Base-by-base conservation (phyloP, 2,113 vertebrate species). In the Myanophis thanlyinensis region DNA sequence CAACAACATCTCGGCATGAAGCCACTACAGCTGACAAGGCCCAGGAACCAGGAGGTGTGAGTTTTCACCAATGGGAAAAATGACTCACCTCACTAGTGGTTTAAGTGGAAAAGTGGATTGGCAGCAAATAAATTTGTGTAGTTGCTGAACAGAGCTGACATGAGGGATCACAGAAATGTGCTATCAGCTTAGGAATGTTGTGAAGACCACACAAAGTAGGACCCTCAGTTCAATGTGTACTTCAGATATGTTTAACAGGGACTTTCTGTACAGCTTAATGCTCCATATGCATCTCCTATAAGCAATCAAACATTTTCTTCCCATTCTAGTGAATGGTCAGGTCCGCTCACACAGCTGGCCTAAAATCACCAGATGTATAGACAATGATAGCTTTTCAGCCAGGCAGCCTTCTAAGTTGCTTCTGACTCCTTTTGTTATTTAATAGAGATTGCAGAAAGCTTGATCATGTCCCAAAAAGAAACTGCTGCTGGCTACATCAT, bases 381-480 rank as follows among this genome's bases (percentile, higher is more conserved):
- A 35, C 25, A 48, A 87, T 91, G 40, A 35, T 91, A 59, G 48
- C 6, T 52, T 88, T 80, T 92, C 59, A 88, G 35, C 22, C 86
- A 92, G 88, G 12, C 80, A 85, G 27, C 49, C n/a, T 90, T 56
- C 52, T 53, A 51, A 40, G n/a, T 48, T 85, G 47, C 44, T 89
- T 89, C 44, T 85, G 52, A 54, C 85, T 88, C 11, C 52, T 59
- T 89, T 48, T 59, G 88, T 92, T 89, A 89, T 90, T 47, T 90
- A 86, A 86, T 40, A 20, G 44, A 89, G 62, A 86, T 62, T 86
- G 88, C 88, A 93, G 88, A 46, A 89, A 92, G 92, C 22, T 10
- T 54, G 1, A 46, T 89, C n/a, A 20, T 54, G 51, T 52, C 49
- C 46, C 88, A 90, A 30, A 4, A 89, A 93, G 88, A 85, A 86